Base-by-base conservation (phyloP, 2,888 invertebrate genomes). In the Zootermopsis nevadensis region DNA sequence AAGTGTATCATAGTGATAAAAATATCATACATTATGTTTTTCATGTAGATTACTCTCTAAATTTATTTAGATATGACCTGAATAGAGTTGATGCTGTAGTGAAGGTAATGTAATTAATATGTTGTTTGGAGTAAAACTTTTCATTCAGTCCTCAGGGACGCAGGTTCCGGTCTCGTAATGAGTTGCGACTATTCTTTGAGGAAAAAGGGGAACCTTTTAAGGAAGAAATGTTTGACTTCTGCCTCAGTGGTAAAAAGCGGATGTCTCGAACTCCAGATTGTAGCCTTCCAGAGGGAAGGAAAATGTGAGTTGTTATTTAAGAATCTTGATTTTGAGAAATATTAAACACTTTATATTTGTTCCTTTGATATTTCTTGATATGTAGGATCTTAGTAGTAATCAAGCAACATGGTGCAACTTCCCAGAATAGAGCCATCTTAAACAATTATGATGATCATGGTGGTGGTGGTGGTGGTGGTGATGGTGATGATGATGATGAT, bases 81-180 rank as follows among this genome's bases (percentile, higher is more conserved):
- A 48, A 48, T 48, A 10, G 38, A 38, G 4, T 7, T 38, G 38
- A 38, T 38, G 38, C 38, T 38, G 38, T 38, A 48, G 19, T 0
- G 48, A n/a, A 48, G 12, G 48, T 48, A 48, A 48, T 48, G 1
- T 48, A 48, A 48, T 48, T 2, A 60, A 60, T 60, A n/a, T 60
- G 60, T n/a, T 60, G 0, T 60, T 27, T 60, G 1, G 2, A 27
- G 27, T 60, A 60, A 60, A 0, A n/a, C 10, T 69, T 81, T 81
- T 84, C 83, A 82, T 83, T 80, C 86, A 92, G 93, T 85, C 92
- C 93, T 0, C 91, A 91, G 76, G 92, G 92, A n/a, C 91, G 92
- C 85, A 92, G 92, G 85, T 93, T 94, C 85, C 89, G 93, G 60
- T 92, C 92, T 1, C 91, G 91, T 86, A 90, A 91, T 33, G 93